phyloP scores from a whole-genome alignment of 2,888 invertebrate species.

The Leptinotarsa juncta region DNA sequence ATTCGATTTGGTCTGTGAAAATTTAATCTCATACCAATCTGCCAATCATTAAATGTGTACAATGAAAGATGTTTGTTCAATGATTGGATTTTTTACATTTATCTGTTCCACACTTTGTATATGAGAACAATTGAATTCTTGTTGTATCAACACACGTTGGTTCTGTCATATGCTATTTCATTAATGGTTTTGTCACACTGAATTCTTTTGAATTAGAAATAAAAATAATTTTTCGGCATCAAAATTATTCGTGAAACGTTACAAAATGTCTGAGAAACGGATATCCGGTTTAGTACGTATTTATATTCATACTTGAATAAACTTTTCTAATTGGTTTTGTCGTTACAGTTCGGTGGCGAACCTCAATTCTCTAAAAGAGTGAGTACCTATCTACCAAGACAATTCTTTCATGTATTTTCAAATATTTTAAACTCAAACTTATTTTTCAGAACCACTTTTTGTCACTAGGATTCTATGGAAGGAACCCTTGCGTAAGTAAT shows the following conservation, averaged over 20 bases:
- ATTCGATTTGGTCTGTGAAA: too few species aligned
- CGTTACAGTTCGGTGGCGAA: constrained; percentile 9
- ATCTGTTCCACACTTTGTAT: background rate
- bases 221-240: background rate
- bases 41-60: too few species aligned
- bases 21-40: too few species aligned
- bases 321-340: background rate
- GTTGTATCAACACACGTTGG: background rate
- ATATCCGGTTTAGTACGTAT: constrained; percentile 28
- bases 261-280: constrained; percentile 33
- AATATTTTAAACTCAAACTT: background rate
- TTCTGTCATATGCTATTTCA: background rate
- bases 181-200: background rate
- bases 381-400: background rate
- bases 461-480: constrained; percentile 39
- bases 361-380: background rate
- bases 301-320: background rate
- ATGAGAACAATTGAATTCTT: background rate
- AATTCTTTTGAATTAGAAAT: background rate
- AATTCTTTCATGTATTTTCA: too few species aligned
- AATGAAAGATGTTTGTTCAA: too few species aligned
- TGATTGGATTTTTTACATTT: too few species aligned
- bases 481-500: constrained; percentile 45
- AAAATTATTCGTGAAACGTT: constrained; percentile 10
- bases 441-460: constrained; percentile 36